Percentiles rank a stretch among this genome's conserved stretches.
Evolutionary conservation across 92 coral and sea anemone genomes (phyloP).

Genomic region (Zoanthus gigantus): DNA sequence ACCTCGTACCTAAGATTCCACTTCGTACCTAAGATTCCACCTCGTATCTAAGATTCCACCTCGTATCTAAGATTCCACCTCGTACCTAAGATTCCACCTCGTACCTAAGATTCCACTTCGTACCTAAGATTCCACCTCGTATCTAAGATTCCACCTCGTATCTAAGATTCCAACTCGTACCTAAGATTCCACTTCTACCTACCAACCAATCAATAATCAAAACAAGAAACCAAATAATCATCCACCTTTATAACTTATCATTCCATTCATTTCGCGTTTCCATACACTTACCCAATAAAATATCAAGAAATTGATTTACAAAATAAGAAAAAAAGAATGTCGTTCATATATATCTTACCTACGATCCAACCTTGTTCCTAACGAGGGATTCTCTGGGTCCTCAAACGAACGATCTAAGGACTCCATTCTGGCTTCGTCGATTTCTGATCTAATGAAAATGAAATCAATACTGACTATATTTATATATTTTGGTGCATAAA

Average conservation of each 20-base stretch:
- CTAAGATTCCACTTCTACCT: too few relatives aligned
- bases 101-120: too few relatives aligned
- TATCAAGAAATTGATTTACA: neutral
- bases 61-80: too few relatives aligned
- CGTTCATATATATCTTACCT: conserved; percentile 63
- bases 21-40: too few relatives aligned
- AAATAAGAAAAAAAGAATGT: neutral
- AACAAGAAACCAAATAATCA: neutral
- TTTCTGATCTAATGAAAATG: conserved; percentile 79
- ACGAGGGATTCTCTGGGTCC: conserved; percentile 88
- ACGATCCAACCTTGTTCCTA: conserved; percentile 95
- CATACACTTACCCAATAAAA: neutral
- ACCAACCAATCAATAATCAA: neutral
- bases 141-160: too few relatives aligned
- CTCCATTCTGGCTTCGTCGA: conserved; percentile 92
- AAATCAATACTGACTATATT: neutral
- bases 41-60: too few relatives aligned
- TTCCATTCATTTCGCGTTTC: too few relatives aligned
- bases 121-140: too few relatives aligned
- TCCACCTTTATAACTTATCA: neutral
- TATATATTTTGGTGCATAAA: too few relatives aligned
- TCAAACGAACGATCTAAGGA: conserved; percentile 95
- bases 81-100: too few relatives aligned
- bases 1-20: too few relatives aligned
- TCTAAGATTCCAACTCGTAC: too few relatives aligned